Conservation (phyloP, 2,888 invertebrate species). For the Cosmia pyralina region DNA sequence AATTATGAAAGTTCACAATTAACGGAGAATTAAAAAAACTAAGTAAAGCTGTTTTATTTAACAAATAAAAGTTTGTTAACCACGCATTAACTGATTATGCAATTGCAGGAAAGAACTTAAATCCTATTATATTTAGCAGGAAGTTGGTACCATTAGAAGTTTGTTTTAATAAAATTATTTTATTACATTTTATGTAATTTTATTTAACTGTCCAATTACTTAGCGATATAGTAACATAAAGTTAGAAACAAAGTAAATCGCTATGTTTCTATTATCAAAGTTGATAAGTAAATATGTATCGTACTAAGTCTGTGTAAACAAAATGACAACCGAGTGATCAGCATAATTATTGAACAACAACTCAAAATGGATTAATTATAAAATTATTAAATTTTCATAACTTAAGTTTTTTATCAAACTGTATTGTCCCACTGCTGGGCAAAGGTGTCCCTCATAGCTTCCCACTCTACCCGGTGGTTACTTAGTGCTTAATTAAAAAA, state of each 20-base stretch:
- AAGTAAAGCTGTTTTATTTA: background rate
- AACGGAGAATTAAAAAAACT: background rate
- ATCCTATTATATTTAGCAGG: background rate
- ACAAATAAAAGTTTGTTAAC: background rate
- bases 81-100: background rate
- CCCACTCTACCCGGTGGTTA: background rate
- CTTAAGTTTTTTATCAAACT: background rate
- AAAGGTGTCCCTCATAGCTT: too few species aligned
- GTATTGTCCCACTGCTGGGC: background rate
- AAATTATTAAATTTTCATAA: background rate
- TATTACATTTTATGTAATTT: background rate
- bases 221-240: background rate
- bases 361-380: too few species aligned
- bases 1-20: background rate
- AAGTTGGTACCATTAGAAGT: background rate
- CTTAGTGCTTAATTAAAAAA: background rate
- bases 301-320: constrained; percentile 3
- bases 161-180: background rate
- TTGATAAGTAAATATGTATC: background rate
- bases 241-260: background rate
- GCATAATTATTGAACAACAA: background rate
- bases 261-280: background rate
- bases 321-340: background rate
- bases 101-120: constrained; percentile 1
- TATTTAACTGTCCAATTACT: background rate